Percentiles rank a stretch among this genome's conserved stretches.
Conservation (phyloP, 37 sponge, comb jelly and placozoan species). For the Tethya wilhelma region DNA sequence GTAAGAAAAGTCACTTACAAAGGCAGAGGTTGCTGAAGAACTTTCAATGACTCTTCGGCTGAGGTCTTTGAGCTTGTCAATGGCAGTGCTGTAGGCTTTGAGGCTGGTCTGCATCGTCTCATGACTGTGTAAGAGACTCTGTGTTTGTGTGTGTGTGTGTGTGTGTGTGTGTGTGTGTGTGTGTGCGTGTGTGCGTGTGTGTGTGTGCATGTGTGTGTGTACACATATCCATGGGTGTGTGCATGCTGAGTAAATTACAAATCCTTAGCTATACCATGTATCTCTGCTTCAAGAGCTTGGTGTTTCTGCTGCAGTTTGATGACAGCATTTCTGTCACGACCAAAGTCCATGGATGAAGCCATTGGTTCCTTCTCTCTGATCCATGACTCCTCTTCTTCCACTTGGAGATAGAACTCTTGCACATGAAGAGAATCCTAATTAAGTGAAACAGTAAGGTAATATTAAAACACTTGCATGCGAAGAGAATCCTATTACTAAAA, state of each 20-base stretch:
- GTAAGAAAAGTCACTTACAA: slow-evolving; percentile 36
- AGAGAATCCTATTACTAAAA: too few species aligned
- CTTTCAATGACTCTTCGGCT: slow-evolving; percentile 71
- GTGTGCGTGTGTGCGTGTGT: too few species aligned
- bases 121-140: slow-evolving; percentile 82
- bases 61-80: slow-evolving; percentile 78
- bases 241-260: too few species aligned
- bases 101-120: slow-evolving; percentile 77
- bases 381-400: slow-evolving; percentile 96
- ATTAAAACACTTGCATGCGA: too few species aligned
- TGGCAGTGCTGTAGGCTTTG: slow-evolving; percentile 75
- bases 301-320: slow-evolving; percentile 88
- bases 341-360: slow-evolving; percentile 71
- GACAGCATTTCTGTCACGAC: slow-evolving; percentile 77
- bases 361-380: slow-evolving; percentile 89
- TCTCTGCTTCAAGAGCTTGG: slow-evolving; percentile 78
- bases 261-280: slow-evolving; percentile 46
- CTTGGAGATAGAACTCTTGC: slow-evolving; percentile 88
- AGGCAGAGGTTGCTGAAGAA: slow-evolving; percentile 25
- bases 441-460: too few species aligned
- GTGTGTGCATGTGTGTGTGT: too few species aligned
- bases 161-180: too few species aligned
- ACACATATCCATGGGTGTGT: too few species aligned
- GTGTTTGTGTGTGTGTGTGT: too few species aligned
- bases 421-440: slow-evolving; percentile 81